Base-by-base conservation (phyloP, 1,140 invertebrate genomes). In the Dufourea novaeangliae region DNA sequence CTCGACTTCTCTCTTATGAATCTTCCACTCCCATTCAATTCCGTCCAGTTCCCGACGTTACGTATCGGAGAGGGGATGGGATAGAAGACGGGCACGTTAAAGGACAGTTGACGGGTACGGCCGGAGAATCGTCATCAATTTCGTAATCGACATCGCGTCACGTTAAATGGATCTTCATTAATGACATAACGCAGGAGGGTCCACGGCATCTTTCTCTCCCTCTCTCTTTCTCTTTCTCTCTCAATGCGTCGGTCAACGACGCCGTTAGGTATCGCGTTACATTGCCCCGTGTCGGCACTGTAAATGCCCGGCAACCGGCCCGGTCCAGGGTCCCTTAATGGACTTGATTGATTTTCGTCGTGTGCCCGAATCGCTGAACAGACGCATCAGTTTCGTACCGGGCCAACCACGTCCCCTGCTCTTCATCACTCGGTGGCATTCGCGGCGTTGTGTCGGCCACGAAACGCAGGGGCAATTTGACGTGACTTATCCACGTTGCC, bases 301-400 rank as follows among this genome's bases (percentile, higher is more conserved):
- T 82, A 80, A n/a, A 78, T 54, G 34, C 56, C 22, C 63, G 12
- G n/a, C 44, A 7, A 14, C 41, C 41, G 46, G 20, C n/a, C 17
- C 37, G 68, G 56, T 71, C 44, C 78, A 46, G n/a, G 14, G 34
- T 20, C 62, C 56, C 80, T 64, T 87, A 88, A 87, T 87, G 83
- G 85, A 70, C 46, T 46, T 79, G 83, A 87, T 79, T 87, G 83
- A 87, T 87, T 87, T 80, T 84, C 80, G 85, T 87, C 85, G 83
- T 80, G 86, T 75, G 83, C 78, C 81, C 46, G 61, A 52, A 79
- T 86, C 70, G 63, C 27, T 56, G 69, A 66, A 79, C 80, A 52
- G 66, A 74, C 57, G 62, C 72, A 81, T 87, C 83, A 86, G 78
- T 74, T 74, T 85, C 64, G 14, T n/a, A 70, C 52, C 66, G 39